These are phyloP conservation scores for Dendroctonus ponderosae DNA, from an alignment of 1,140 invertebrate species.

Conservation along the genomic window DNA sequence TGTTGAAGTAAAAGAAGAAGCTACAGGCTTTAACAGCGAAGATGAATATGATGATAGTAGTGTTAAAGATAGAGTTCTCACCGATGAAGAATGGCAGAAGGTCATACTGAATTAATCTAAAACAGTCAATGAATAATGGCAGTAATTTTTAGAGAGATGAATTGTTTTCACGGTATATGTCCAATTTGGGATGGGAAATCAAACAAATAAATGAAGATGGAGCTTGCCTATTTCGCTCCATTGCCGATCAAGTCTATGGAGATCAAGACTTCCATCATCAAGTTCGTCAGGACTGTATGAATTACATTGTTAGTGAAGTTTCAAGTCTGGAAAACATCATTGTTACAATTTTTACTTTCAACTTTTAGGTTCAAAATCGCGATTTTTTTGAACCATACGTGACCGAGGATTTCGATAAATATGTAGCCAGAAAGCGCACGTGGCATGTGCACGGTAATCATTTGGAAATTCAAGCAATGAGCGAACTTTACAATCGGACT, in stretches of 20 bases:
- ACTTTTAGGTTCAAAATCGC: conserved; percentile 71
- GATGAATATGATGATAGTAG: conserved; percentile 48
- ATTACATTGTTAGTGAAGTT: conserved; percentile 81
- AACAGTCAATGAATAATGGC: background rate
- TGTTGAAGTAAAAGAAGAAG: conserved; percentile 44
- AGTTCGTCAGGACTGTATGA: conserved; percentile 86
- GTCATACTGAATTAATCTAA: conserved; percentile 22
- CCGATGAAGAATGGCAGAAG: conserved; percentile 49
- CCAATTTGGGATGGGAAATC: conserved; percentile 76
- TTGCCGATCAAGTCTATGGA: conserved; percentile 91
- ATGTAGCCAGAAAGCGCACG: conserved; percentile 76
- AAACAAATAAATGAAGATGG: conserved; percentile 90
- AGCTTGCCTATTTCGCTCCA: conserved; percentile 88
- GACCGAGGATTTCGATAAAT: conserved; percentile 87
- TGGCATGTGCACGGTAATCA: conserved; percentile 89
- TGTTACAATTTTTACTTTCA: conserved; percentile 30
- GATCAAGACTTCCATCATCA: conserved; percentile 89
- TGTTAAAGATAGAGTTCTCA: conserved; percentile 41
- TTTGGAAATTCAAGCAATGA: conserved; percentile 91
- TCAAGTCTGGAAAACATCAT: background rate
- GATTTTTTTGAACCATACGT: conserved; percentile 94
- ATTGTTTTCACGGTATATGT: conserved; percentile 69
- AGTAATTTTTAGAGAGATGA: conserved; percentile 46
- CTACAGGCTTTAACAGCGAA: conserved; percentile 50
- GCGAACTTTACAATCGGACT: conserved; percentile 90